Base-by-base conservation (phyloP, 2,888 invertebrate genomes). In the Meloe dianella region DNA sequence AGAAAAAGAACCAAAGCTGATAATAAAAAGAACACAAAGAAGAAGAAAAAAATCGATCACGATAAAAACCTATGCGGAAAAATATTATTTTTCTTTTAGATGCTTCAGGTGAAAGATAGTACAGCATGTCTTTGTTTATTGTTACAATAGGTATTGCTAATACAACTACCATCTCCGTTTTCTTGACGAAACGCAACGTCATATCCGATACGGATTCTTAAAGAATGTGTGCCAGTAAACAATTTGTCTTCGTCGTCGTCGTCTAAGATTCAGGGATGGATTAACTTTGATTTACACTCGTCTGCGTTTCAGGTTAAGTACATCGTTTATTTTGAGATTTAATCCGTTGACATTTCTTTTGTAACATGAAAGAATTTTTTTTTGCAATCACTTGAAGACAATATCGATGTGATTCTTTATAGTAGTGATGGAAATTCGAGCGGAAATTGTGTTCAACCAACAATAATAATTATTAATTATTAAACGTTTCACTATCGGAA, bases 181-280 rank as follows among this genome's bases (percentile, higher is more conserved):
- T 20, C 47, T 47, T 22, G 47, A 47, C 47, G 47, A 47, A 47
- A 17, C 41, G 20, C 14, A 14, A 24, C 54, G 54, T 54, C 54
- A 54, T 54, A 54, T 54, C 54, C 54, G 54, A 54, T 54, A 54
- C 54, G 24, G 54, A 24, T 54, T 54, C 24, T 24, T 54, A 54
- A 24, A 54, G 54, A 54, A 54, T 54, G 24, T 54, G 54, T 54
- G 54, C 54, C 24, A 24, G 54, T 22, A 54, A 54, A 54, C 54
- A 73, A 77, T 78, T 78, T 76, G 76, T 78, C 78, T 77, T 76
- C 73, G 75, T 77, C 74, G 75, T 76, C 73, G 75, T 77, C 74
- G 75, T 73, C 76, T 74, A 69, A 73, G 71, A 71, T 70, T 75
- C 78, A 75, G 74, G 72, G 60, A 70, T 71, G 75, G 75, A 74